These are phyloP conservation scores for Aythya fuligula DNA, from an alignment of 2,797 vertebrate genomes.

Conservation along the genomic window DNA sequence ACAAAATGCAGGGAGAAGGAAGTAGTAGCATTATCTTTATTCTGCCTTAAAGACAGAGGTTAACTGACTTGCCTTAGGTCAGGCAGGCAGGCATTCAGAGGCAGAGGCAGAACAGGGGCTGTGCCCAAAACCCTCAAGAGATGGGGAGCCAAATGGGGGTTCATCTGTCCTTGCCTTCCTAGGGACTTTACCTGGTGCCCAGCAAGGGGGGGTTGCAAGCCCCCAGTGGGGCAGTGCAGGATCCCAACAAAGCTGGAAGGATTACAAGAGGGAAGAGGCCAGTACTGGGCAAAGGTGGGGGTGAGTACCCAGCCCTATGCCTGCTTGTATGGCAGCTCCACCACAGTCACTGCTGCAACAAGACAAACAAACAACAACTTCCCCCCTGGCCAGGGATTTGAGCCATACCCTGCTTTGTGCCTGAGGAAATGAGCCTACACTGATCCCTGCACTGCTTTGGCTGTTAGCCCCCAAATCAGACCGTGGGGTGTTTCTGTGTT, in stretches of 20 bases:
- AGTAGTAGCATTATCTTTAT: not conserved
- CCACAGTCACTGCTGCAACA: not conserved
- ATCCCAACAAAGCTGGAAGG: not conserved
- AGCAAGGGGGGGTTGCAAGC: not conserved
- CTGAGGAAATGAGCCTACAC: not conserved
- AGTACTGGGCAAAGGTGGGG: not conserved
- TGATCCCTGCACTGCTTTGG: not conserved
- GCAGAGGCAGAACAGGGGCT: not conserved
- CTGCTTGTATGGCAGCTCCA: not conserved
- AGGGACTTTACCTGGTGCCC: not conserved
- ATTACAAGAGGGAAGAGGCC: not conserved
- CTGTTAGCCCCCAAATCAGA: not conserved
- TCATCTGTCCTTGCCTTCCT: not conserved
- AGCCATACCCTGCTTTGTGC: not conserved
- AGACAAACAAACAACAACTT: not conserved
- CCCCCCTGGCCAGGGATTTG: not conserved
- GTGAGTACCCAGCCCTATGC: not conserved
- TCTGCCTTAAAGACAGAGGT: not conserved
- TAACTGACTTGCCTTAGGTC: not conserved
- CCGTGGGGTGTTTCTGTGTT: not conserved
- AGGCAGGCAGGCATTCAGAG: not conserved
- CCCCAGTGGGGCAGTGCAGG: not conserved
- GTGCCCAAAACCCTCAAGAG: not conserved
- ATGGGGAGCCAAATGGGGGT: fast-evolving
- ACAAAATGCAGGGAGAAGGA: constrained; percentile 8